Evolutionary conservation across 2,113 vertebrate species (phyloP), one percentile per base, ranked within the genome.

Genomic region (Ammodytes marinus): DNA sequence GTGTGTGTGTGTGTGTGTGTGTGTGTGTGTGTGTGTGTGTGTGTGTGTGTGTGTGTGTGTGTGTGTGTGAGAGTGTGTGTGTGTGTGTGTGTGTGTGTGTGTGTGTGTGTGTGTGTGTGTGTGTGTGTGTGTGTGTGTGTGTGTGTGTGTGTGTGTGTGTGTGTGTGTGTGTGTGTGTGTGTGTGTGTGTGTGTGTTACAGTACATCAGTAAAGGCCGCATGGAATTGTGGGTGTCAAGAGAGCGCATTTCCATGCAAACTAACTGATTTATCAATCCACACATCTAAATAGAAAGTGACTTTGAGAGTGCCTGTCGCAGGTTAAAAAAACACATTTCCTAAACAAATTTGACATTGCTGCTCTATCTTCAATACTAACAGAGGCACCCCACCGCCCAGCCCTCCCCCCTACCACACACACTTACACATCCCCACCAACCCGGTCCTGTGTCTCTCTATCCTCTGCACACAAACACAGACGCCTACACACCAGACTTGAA

Each of bases 191-290:
- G 49, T 59, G 66, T 58, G 27, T 49, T 69, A 83, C 55, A 57
- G 77, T 69, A 58, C 60, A 64, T 64, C 73, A 60, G 73, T 59
- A 57, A 70, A 60, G 58, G 66, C 63, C 74, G 82, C 72, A 86
- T 86, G 76, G 74, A 80, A 87, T 63, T 71, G 63, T 71, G 49
- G 60, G 63, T 76, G 64, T 87, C 75, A 80, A 79, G 71, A 73
- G 70, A 80, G 49, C 43, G 14, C 72, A 90, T 88, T 92, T 89
- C 82, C 78, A 88, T 86, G 79, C 79, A 86, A 91, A 91, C 64
- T 80, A 90, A 71, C 77, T 70, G 77, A 79, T 79, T 83, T 80
- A 85, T 88, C 86, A 89, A 82, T 80, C 73, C 67, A 10, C 43
- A 40, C 79, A 86, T 90, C 79, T 82, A 81, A 85, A 89, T 78